These are phyloP conservation scores for Echinarachnius parma DNA, from an alignment of 53 echinoderm and acorn worm genomes.

Conservation along the genomic window DNA sequence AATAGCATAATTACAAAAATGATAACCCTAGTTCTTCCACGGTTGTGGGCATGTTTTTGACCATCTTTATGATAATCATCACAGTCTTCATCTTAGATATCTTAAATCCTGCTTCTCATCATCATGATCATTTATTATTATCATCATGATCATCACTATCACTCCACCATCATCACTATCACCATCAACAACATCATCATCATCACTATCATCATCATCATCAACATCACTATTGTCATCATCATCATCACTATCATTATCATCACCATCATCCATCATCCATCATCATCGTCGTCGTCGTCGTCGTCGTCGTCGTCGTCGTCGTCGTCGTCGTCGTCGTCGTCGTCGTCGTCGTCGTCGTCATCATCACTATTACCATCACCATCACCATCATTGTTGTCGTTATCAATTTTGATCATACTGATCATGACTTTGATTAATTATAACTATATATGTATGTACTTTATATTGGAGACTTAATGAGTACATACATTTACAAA, in stretches of 20 bases:
- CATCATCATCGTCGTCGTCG: no score
- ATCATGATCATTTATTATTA: no score
- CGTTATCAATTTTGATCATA: background rate
- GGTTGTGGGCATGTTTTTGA: no score
- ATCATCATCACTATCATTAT: background rate
- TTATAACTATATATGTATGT: background rate
- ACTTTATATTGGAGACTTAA: background rate
- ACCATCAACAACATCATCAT: no score
- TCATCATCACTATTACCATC: background rate
- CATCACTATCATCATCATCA: background rate
- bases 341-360: background rate
- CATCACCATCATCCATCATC: background rate
- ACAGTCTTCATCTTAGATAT: no score
- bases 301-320: background rate
- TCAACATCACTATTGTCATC: background rate
- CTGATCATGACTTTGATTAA: background rate
- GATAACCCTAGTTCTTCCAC: no score
- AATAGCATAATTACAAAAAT: no score
- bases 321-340: background rate
- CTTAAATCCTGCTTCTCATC: no score
- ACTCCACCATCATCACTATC: no score
- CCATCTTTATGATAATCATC: no score
- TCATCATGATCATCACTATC: no score
- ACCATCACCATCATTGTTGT: background rate
- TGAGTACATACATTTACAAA: background rate